phyloP scores from a whole-genome alignment of 2,888 invertebrate genomes.

The Eupithecia abbreviata region DNA sequence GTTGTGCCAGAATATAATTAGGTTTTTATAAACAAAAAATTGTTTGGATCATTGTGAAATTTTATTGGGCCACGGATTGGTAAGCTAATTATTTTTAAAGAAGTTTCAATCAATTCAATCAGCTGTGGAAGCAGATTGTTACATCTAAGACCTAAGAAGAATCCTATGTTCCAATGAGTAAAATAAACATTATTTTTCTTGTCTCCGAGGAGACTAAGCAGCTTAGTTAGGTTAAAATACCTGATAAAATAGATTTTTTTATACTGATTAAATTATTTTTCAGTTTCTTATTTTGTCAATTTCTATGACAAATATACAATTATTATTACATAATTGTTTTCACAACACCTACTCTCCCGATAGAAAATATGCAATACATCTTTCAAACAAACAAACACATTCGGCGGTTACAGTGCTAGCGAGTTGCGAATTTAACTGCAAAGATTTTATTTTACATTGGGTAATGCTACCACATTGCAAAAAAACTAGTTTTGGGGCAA shows the following conservation, averaged over 20 bases:
- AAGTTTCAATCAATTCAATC: neutral
- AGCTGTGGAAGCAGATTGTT: neutral
- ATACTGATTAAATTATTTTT: neutral
- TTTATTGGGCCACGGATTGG: neutral
- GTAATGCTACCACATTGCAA: too few species aligned
- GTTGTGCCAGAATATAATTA: neutral
- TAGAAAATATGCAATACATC: constrained; percentile 18
- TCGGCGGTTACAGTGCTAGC: constrained; percentile 26
- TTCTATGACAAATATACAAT: neutral
- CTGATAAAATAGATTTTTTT: neutral
- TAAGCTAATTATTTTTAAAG: neutral
- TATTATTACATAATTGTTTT: constrained; percentile 14
- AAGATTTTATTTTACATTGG: neutral
- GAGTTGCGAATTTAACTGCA: constrained; percentile 27
- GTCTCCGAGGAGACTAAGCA: neutral
- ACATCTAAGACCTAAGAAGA: neutral
- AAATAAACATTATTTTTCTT: neutral
- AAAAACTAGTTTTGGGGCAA: too few species aligned
- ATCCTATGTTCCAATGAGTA: neutral
- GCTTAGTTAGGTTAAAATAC: neutral
- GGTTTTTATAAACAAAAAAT: neutral
- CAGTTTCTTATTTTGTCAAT: neutral
- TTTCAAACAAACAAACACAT: constrained; percentile 39
- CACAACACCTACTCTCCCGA: constrained; percentile 12
- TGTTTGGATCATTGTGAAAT: neutral